These are phyloP conservation scores for Bactericera cockerelli DNA, from an alignment of 1,140 invertebrate species.

Conservation along the genomic window DNA sequence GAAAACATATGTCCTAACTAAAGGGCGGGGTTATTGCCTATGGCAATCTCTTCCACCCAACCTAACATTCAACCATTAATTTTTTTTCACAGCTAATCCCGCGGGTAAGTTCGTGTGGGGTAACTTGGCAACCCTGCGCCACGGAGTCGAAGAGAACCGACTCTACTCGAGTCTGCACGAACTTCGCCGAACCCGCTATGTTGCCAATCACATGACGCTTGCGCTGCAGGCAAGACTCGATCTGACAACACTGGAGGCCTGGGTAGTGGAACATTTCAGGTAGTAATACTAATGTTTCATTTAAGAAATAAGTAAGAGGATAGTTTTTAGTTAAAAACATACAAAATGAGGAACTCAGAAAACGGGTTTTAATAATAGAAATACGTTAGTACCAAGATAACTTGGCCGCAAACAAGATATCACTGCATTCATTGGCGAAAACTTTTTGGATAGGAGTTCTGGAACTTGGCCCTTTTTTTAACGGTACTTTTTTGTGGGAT, in stretches of 20 bases:
- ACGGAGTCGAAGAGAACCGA: slow-evolving; percentile 44
- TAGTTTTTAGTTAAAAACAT: no score
- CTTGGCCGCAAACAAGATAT: no score
- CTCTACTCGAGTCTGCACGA: slow-evolving; percentile 51
- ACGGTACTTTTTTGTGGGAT: no score
- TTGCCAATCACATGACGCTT: slow-evolving; percentile 75
- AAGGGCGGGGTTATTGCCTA: no score
- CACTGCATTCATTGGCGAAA: no score
- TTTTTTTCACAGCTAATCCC: slow-evolving; percentile 49
- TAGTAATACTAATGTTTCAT: slow-evolving; percentile 47
- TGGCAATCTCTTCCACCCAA: no score
- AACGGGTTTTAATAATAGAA: no score
- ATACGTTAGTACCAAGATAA: no score
- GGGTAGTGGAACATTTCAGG: slow-evolving; percentile 44
- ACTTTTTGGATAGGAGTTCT: no score
- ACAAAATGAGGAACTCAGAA: no score
- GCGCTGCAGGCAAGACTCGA: slow-evolving; percentile 63
- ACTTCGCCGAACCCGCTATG: slow-evolving; percentile 69
- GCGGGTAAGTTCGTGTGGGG: slow-evolving; percentile 73
- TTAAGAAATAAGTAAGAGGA: slow-evolving; percentile 30
- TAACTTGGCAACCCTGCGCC: slow-evolving; percentile 57
- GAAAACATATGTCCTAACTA: no score
- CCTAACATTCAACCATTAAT: slow-evolving; percentile 40
- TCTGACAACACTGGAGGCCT: slow-evolving; percentile 52
- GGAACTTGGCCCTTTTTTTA: no score